These are phyloP conservation scores for Dicerorhinus sumatrensis DNA, from an alignment of 2,113 vertebrate genomes.

Conservation along the genomic window DNA sequence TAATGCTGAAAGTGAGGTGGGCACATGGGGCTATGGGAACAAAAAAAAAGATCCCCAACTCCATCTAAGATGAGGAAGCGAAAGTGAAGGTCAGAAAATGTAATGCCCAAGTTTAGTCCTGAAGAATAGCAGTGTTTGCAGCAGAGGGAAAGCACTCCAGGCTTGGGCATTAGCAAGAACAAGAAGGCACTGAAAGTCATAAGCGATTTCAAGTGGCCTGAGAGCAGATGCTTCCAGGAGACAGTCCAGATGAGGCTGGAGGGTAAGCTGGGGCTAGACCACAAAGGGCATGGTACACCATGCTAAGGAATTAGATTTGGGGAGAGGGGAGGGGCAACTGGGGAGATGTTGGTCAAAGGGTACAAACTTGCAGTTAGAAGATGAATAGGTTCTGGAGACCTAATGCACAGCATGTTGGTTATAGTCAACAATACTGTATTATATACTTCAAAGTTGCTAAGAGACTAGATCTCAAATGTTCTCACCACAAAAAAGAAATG, in stretches of 20 bases:
- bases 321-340: not conserved
- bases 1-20: not conserved
- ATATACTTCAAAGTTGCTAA: not conserved
- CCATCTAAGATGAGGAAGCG: not conserved
- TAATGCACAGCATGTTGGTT: not conserved
- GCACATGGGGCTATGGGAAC: not conserved
- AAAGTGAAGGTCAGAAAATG: not conserved
- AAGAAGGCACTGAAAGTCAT: not conserved
- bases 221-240: not conserved
- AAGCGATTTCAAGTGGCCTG: not conserved
- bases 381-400: not conserved
- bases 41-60: not conserved
- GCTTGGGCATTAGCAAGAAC: not conserved
- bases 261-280: not conserved
- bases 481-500: conserved; percentile 16
- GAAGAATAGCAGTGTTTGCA: not conserved
- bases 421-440: not conserved
- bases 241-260: not conserved
- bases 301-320: too few species aligned
- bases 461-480: not conserved
- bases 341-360: not conserved
- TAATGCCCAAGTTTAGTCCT: not conserved
- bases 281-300: not conserved
- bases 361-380: not conserved
- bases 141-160: not conserved